Base-by-base conservation (phyloP, 2,113 vertebrate species). In the Hyperopisus bebe region DNA sequence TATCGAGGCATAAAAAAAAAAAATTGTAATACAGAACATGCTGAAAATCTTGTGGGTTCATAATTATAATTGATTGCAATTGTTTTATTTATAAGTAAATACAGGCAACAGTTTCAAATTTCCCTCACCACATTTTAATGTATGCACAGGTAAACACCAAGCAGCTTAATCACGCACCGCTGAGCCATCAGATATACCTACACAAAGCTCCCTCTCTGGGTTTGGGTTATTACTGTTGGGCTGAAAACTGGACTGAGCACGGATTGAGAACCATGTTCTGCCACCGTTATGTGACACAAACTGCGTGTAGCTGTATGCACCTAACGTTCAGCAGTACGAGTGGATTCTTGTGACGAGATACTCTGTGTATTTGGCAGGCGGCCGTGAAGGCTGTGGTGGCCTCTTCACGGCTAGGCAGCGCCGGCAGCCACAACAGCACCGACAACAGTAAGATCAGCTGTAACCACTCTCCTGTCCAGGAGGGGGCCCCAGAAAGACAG, bases 361-460 rank as follows among this genome's bases (percentile, higher is more conserved):
- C 31, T 42, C 4, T 80, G 74, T 91, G 85, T 92, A 90, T 70
- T 88, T 42, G 46, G 19, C 92, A 97, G 97, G 97, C 97, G 24
- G 97, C 97, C 0, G 97, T 98, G 86, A 97, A 98, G 94, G 97
- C 97, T 0, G 97, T 97, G 88, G 97, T 98, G 92, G 97, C 97
- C 19, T 97, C 97, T 6, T 96, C 97, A 0, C 95, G 96, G 5
- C 92, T 98, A 0, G 97, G 97, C 86, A 97, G 97, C 0, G 96
- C 96, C 84, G 91, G 96, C 35, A 88, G 95, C 89, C 97, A 97
- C 35, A 91, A 95, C 0, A 91, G 90, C 2, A 94, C 95, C 0
- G 96, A 97, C 0, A 91, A 92, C 93, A 95, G 93, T 92, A 97
- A 95, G 91, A 42, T 91, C 21, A 92, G 93, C 88, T 92, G 44